Conservation (phyloP, 2,113 vertebrate species). For the Sciurus niger region DNA sequence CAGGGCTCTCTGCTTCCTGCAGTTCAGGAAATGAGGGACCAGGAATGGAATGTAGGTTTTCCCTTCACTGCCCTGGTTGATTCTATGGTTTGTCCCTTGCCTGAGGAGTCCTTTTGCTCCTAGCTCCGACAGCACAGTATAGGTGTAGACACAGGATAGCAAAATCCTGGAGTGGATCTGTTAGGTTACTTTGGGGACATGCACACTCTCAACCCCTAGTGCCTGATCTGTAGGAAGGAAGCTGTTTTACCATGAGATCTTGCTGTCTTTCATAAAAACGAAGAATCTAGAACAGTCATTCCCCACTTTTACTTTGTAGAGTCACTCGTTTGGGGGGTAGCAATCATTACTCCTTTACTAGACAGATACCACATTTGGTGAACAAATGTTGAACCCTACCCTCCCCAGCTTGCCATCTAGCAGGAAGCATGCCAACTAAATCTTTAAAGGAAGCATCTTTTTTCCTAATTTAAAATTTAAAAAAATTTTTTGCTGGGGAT, state of each 20-base stretch:
- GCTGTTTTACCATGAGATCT: background rate
- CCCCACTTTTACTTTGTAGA: background rate
- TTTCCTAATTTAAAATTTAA: background rate
- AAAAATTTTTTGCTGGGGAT: background rate
- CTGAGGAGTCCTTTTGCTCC: background rate
- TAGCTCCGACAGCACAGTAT: background rate
- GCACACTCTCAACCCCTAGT: background rate
- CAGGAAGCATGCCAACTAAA: background rate
- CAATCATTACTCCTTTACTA: background rate
- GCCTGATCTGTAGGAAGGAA: background rate
- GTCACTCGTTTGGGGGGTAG: background rate
- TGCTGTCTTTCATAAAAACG: background rate
- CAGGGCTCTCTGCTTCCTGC: background rate
- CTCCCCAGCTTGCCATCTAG: background rate
- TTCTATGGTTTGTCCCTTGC: background rate
- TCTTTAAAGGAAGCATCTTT: background rate
- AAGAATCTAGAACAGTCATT: background rate
- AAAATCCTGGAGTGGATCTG: background rate
- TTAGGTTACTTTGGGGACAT: background rate
- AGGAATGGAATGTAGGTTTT: constrained; percentile 44
- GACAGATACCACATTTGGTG: background rate
- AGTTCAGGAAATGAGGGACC: constrained; percentile 44
- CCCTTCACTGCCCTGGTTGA: background rate
- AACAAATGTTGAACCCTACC: background rate
- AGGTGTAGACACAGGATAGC: background rate